These are phyloP conservation scores for Cyrtodaria siliqua DNA, from an alignment of 2,888 invertebrate genomes.

Conservation along the genomic window DNA sequence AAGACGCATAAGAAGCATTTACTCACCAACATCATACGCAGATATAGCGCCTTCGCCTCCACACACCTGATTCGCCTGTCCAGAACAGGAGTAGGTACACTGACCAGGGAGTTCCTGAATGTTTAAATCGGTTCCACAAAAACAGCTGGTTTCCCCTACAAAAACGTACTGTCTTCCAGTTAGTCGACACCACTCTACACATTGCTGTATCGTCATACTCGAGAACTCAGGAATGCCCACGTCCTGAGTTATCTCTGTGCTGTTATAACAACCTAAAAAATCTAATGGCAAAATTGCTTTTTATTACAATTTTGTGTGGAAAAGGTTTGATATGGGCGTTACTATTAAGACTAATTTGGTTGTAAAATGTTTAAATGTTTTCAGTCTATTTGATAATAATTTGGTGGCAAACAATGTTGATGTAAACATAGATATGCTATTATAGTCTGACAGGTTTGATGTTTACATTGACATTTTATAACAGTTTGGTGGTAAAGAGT, in stretches of 20 bases:
- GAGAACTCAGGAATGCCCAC: slow-evolving; percentile 1
- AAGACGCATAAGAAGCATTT: too few relatives aligned
- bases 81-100: slow-evolving; percentile 36
- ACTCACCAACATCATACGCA: slow-evolving; percentile 54
- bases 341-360: too few relatives aligned
- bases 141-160: slow-evolving; percentile 23
- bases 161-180: slow-evolving; percentile 13
- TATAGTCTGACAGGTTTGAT: too few relatives aligned
- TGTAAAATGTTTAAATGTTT: too few relatives aligned
- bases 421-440: too few relatives aligned
- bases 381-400: too few relatives aligned
- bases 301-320: too few relatives aligned
- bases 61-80: slow-evolving; percentile 58
- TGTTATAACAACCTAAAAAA: slow-evolving; percentile 48
- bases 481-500: too few relatives aligned
- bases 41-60: slow-evolving; percentile 43
- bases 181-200: slow-evolving; percentile 52
- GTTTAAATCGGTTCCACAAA: slow-evolving; percentile 20
- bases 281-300: slow-evolving; percentile 13
- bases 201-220: slow-evolving; percentile 59
- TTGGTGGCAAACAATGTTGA: too few relatives aligned
- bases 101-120: slow-evolving; percentile 6
- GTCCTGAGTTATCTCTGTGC: background rate
- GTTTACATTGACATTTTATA: too few relatives aligned
- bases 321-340: too few relatives aligned